phyloP scores from a whole-genome alignment of 1,140 invertebrate species.

The Panagrolaimus sp. region DNA sequence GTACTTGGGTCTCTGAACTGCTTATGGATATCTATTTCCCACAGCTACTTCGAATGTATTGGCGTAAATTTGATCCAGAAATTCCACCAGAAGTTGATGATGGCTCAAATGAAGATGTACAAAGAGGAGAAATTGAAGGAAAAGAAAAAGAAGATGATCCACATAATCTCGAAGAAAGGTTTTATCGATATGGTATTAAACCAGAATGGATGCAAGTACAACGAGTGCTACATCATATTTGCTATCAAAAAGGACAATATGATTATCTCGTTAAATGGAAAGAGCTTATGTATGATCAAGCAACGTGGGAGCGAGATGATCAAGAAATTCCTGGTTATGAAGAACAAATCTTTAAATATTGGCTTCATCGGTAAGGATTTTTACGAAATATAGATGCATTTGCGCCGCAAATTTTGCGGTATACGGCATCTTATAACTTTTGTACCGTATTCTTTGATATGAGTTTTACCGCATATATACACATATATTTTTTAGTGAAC shows the following conservation, averaged over 20 bases:
- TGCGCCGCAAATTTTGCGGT: no score
- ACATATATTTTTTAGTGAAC: constrained; percentile 38
- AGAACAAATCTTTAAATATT: constrained; percentile 82
- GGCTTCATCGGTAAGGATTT: constrained; percentile 63
- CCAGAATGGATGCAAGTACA: constrained; percentile 96
- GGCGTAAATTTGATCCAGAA: constrained; percentile 92
- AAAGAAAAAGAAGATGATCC: constrained; percentile 54
- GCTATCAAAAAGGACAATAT: constrained; percentile 47
- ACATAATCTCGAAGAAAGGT: constrained; percentile 60
- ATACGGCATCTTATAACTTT: no score
- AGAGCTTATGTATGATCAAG: constrained; percentile 91
- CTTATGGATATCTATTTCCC: constrained; percentile 94
- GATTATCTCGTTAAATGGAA: constrained; percentile 96
- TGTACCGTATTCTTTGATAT: no score
- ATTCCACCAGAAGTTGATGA: constrained; percentile 90
- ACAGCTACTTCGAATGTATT: constrained; percentile 84
- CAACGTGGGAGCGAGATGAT: constrained; percentile 91
- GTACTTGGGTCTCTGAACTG: constrained; percentile 88
- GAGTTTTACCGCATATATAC: no score
- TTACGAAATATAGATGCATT: no score
- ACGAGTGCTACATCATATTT: constrained; percentile 78
- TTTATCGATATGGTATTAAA: constrained; percentile 77
- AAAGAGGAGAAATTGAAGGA: constrained; percentile 63
- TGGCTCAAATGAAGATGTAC: constrained; percentile 69
- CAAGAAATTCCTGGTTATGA: constrained; percentile 80